phyloP scores from a whole-genome alignment of 1,140 invertebrate genomes.

The Trachymyrmex cornetzi region DNA sequence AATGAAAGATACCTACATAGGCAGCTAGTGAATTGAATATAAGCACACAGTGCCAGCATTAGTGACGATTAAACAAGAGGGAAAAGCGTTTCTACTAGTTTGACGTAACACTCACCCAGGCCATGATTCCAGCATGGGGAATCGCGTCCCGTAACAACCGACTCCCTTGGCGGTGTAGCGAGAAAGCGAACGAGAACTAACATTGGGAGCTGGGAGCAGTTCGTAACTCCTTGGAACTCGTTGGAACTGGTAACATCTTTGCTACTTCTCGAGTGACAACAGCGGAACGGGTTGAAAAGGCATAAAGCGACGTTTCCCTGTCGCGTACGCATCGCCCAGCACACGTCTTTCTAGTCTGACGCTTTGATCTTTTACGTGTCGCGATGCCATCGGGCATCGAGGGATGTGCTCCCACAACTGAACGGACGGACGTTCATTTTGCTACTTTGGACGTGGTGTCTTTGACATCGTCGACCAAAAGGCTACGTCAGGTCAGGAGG shows the following conservation, averaged over 20 bases:
- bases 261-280: conserved; percentile 71
- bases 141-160: conserved; percentile 68
- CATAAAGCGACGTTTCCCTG: conserved; percentile 55
- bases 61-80: not conserved
- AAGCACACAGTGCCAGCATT: not conserved
- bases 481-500: not conserved
- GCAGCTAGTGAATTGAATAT: not conserved
- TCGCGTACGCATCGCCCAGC: conserved; percentile 12
- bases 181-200: conserved; percentile 64
- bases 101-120: not conserved
- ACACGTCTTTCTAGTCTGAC: not conserved
- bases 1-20: not conserved
- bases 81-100: not conserved
- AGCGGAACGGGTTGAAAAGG: conserved; percentile 53
- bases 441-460: conserved; percentile 58
- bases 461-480: conserved; percentile 63
- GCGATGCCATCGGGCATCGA: not conserved
- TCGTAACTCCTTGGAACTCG: conserved; percentile 75
- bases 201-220: conserved; percentile 36
- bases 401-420: not conserved
- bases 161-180: conserved; percentile 64
- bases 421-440: conserved; percentile 12
- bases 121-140: conserved; percentile 41
- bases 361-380: conserved; percentile 72
- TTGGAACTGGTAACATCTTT: conserved; percentile 76